These are phyloP conservation scores for Plecotus auritus DNA, from an alignment of 2,113 vertebrate genomes.

Conservation along the genomic window DNA sequence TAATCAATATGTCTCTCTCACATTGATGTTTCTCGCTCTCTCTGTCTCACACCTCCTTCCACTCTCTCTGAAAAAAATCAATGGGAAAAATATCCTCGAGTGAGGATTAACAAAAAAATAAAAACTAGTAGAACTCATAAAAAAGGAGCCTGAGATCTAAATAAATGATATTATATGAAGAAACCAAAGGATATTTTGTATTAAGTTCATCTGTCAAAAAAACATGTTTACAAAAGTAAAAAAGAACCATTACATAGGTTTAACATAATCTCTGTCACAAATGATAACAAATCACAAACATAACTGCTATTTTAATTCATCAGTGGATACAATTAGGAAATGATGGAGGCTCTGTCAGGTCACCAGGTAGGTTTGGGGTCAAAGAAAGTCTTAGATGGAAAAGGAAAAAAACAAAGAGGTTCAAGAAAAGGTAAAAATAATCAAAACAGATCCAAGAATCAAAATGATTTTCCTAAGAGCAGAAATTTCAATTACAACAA, in stretches of 20 bases:
- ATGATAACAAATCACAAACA: not conserved
- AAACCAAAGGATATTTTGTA: not conserved
- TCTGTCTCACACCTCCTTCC: too few species aligned
- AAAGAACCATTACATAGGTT: not conserved
- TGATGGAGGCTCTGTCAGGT: not conserved
- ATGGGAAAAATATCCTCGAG: too few species aligned
- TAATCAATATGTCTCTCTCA: too few species aligned
- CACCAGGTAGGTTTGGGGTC: not conserved
- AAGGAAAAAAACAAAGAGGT: not conserved
- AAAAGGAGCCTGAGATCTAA: slow-evolving; percentile 12
- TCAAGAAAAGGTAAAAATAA: not conserved
- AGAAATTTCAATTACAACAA: not conserved
- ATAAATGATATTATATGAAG: not conserved
- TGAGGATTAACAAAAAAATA: too few species aligned
- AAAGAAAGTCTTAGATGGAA: not conserved
- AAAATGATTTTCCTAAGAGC: not conserved
- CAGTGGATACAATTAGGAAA: not conserved
- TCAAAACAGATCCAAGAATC: not conserved
- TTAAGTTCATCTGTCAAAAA: not conserved
- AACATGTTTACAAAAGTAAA: not conserved
- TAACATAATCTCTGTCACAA: not conserved
- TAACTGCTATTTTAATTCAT: not conserved
- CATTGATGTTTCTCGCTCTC: too few species aligned
- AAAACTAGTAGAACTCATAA: not conserved
- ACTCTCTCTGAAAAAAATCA: too few species aligned